Conservation (phyloP, 2,113 vertebrate genomes). For the Cyrtonyx montezumae region DNA sequence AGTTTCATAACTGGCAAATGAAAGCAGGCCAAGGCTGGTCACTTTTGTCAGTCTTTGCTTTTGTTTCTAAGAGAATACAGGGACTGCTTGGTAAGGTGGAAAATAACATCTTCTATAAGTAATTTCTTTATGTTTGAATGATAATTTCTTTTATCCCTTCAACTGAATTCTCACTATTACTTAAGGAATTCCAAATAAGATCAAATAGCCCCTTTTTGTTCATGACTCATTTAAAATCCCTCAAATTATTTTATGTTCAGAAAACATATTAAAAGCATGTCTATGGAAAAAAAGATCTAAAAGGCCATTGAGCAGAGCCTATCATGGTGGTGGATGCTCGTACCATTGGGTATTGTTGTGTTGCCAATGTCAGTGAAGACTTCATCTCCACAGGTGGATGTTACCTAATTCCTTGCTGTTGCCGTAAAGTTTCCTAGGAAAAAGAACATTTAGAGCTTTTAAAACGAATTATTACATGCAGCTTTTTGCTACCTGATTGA, state of each 20-base stretch:
- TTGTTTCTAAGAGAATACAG: not conserved
- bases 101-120: not conserved
- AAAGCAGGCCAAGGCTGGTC: not conserved
- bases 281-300: not conserved
- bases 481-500: not conserved
- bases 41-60: not conserved
- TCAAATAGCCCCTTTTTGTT: not conserved
- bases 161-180: not conserved
- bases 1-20: not conserved
- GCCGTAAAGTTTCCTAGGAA: not conserved
- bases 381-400: conserved; percentile 30
- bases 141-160: not conserved
- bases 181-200: not conserved
- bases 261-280: not conserved
- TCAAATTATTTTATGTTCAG: conserved; percentile 1
- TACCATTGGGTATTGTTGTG: not conserved
- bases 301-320: not conserved
- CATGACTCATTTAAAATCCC: not conserved
- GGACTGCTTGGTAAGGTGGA: not conserved
- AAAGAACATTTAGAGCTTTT: not conserved
- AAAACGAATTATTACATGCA: not conserved
- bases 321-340: not conserved
- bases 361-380: not conserved
- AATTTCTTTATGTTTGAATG: not conserved
- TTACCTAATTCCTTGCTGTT: not conserved